These are phyloP conservation scores for Morinoia aosen DNA, from an alignment of 2,888 invertebrate genomes.

Conservation along the genomic window DNA sequence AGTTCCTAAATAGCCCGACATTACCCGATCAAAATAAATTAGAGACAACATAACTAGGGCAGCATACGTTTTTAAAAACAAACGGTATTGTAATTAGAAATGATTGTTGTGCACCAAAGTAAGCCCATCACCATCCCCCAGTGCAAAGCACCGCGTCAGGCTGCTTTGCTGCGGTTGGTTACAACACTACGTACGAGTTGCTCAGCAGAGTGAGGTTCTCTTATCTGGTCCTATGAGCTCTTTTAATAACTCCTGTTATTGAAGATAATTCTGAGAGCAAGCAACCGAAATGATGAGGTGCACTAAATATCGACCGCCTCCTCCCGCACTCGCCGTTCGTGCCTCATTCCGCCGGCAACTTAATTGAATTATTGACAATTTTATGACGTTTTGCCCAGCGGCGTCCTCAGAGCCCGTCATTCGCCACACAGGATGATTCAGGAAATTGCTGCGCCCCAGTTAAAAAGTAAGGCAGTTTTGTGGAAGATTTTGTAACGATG, in stretches of 20 bases:
- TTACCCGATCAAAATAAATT: too few relatives aligned
- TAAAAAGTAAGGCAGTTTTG: neutral
- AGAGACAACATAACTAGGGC: too few relatives aligned
- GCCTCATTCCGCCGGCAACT: neutral
- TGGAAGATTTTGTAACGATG: neutral
- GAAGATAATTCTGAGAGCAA: neutral
- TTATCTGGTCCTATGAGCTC: neutral
- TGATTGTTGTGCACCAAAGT: too few relatives aligned
- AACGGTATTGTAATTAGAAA: too few relatives aligned
- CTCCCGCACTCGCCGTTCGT: neutral
- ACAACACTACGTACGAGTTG: neutral
- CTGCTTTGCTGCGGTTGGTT: neutral
- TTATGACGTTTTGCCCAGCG: neutral
- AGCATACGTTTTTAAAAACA: too few relatives aligned
- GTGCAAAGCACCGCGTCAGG: neutral
- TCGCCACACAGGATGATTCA: neutral
- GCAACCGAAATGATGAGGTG: neutral
- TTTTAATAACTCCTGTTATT: neutral
- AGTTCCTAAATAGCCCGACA: too few relatives aligned
- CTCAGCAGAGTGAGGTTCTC: neutral
- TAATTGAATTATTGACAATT: conserved; percentile 28
- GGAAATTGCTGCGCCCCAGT: neutral
- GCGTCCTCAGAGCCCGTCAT: neutral
- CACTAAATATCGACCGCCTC: neutral
- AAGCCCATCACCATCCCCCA: neutral